A percentile compares a stretch with the other conserved stretches of the same genome.
phyloP scores from a whole-genome alignment of 2,113 vertebrate species.

The Cottus gobio region DNA sequence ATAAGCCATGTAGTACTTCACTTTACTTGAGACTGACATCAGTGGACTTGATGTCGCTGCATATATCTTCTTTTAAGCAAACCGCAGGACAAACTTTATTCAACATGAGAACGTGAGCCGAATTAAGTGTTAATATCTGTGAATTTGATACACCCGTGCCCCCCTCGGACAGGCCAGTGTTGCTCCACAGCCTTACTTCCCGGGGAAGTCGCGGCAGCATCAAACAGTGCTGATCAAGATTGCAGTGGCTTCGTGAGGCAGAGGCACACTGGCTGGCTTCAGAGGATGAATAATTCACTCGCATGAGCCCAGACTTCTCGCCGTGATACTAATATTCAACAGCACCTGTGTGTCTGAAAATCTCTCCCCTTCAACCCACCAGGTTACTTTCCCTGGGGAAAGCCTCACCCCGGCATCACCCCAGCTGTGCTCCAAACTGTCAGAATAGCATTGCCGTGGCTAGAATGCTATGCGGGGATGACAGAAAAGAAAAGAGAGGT shows the following conservation, averaged over 20 bases:
- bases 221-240: constrained; percentile 49
- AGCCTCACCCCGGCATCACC: constrained; percentile 47
- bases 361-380: constrained; percentile 44
- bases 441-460: constrained; percentile 25
- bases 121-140: constrained; percentile 14
- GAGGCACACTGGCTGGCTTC: constrained; percentile 50
- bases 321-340: constrained; percentile 73
- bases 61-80: background rate
- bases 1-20: background rate
- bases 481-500: constrained; percentile 34
- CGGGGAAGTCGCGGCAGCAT: constrained; percentile 54
- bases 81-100: background rate
- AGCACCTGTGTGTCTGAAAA: constrained; percentile 69
- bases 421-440: constrained; percentile 59
- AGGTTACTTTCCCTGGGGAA: constrained; percentile 48
- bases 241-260: constrained; percentile 50
- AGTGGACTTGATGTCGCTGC: background rate
- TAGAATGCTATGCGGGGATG: constrained; percentile 14
- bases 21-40: background rate
- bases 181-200: constrained; percentile 21
- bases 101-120: constrained; percentile 14
- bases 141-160: constrained; percentile 3
- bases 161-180: background rate
- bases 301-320: constrained; percentile 59
- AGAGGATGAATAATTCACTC: constrained; percentile 78